phyloP scores from a whole-genome alignment of 2,113 vertebrate species.

The Agapornis roseicollis region DNA sequence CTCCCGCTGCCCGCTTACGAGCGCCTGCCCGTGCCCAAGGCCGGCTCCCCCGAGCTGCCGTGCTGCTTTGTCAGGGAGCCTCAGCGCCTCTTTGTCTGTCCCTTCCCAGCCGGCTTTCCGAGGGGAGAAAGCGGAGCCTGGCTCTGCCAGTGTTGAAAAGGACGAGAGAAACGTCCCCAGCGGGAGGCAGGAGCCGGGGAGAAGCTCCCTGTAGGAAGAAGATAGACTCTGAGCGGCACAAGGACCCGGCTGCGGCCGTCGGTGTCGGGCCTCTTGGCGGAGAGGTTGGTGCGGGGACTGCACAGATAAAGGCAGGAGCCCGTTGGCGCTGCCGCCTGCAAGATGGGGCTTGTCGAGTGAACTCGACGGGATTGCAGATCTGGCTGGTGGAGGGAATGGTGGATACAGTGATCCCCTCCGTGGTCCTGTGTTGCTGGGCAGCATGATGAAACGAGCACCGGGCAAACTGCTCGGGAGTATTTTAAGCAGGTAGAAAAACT shows the following conservation, averaged over 20 bases:
- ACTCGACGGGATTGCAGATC: neutral
- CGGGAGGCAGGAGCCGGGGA: neutral
- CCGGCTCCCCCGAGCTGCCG: neutral
- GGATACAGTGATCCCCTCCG: neutral
- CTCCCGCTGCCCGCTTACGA: neutral
- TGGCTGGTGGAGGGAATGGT: neutral
- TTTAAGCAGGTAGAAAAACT: neutral
- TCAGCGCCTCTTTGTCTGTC: constrained; percentile 45
- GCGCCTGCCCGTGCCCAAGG: neutral
- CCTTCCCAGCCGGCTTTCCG: neutral
- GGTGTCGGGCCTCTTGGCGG: neutral
- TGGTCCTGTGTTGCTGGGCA: rapidly evolving
- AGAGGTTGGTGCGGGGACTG: neutral
- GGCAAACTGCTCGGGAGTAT: neutral
- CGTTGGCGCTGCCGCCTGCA: constrained; percentile 7
- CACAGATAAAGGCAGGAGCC: constrained; percentile 24
- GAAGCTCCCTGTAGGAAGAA: neutral
- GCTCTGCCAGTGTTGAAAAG: neutral
- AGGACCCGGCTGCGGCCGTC: neutral
- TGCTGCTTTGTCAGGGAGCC: constrained; percentile 37
- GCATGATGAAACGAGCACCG: neutral
- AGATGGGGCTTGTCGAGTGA: constrained; percentile 20
- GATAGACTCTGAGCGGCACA: rapidly evolving
- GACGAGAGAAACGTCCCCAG: neutral
- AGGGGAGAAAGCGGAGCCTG: neutral